Conservation (phyloP, 2,797 vertebrate species). For the Todus mexicanus region DNA sequence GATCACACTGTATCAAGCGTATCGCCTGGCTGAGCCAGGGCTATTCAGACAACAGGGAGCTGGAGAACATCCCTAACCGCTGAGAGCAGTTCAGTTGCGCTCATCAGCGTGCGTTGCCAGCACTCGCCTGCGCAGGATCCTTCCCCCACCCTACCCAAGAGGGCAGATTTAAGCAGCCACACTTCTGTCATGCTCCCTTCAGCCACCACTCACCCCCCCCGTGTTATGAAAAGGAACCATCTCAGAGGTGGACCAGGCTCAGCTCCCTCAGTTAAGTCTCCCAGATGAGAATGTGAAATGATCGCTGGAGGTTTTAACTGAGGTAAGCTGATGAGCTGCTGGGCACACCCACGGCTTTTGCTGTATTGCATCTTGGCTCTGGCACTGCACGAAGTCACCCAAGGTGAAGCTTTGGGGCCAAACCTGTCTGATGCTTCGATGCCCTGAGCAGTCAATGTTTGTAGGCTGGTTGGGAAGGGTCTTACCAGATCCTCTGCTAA, state of each 20-base stretch:
- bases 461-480: background rate
- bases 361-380: too few species aligned
- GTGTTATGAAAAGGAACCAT: accelerated
- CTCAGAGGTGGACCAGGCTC: background rate
- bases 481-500: background rate
- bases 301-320: background rate
- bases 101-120: background rate
- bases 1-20: background rate
- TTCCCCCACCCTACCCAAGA: background rate
- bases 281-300: too few species aligned
- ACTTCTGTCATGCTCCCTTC: background rate
- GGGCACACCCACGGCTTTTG: too few species aligned
- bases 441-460: background rate
- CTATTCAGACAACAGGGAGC: background rate
- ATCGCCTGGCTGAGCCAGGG: background rate
- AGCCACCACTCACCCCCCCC: background rate
- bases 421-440: background rate
- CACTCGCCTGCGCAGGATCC: background rate
- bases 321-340: background rate
- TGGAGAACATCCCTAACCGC: background rate
- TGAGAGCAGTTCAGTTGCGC: background rate
- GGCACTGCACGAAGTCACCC: too few species aligned
- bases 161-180: accelerated
- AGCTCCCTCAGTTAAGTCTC: too few species aligned
- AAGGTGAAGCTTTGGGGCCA: background rate